These are phyloP conservation scores for Brachionus plicatilis DNA, from an alignment of 1,140 invertebrate genomes.

Conservation along the genomic window DNA sequence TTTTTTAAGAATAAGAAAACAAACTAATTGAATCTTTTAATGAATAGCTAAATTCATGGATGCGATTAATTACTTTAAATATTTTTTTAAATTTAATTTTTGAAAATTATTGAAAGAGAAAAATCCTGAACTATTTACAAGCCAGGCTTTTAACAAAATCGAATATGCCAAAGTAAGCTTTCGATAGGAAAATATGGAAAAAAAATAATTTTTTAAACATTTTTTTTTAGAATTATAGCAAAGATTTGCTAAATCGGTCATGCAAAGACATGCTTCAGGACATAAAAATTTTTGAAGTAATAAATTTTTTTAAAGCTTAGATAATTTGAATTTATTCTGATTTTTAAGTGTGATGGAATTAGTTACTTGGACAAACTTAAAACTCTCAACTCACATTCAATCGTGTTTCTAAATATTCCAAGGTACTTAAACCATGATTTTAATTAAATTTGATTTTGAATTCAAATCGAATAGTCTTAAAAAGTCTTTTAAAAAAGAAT, in stretches of 20 bases:
- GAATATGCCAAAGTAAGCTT: constrained; percentile 32
- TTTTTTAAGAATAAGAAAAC: no score
- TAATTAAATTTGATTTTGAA: no score
- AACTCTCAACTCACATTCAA: constrained; percentile 22
- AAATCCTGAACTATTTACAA: constrained; percentile 38
- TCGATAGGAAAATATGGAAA: no score
- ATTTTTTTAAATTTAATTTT: not conserved
- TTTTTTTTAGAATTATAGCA: constrained; percentile 29
- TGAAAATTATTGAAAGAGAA: not conserved
- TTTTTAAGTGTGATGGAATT: constrained; percentile 18
- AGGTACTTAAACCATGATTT: not conserved
- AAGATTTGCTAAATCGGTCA: constrained; percentile 27
- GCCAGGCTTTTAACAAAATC: constrained; percentile 39
- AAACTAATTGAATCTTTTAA: no score
- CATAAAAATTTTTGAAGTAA: constrained; percentile 35
- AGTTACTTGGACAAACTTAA: constrained; percentile 19
- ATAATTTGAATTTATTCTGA: not conserved
- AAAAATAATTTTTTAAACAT: not conserved
- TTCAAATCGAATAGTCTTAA: not conserved
- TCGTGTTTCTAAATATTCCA: constrained; percentile 39
- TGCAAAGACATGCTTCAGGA: constrained; percentile 38
- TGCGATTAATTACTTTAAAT: not conserved
- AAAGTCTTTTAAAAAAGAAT: not conserved
- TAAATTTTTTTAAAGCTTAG: not conserved
- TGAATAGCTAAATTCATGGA: no score